Conservation (phyloP, 2,113 vertebrate genomes). For the Bungarus multicinctus region DNA sequence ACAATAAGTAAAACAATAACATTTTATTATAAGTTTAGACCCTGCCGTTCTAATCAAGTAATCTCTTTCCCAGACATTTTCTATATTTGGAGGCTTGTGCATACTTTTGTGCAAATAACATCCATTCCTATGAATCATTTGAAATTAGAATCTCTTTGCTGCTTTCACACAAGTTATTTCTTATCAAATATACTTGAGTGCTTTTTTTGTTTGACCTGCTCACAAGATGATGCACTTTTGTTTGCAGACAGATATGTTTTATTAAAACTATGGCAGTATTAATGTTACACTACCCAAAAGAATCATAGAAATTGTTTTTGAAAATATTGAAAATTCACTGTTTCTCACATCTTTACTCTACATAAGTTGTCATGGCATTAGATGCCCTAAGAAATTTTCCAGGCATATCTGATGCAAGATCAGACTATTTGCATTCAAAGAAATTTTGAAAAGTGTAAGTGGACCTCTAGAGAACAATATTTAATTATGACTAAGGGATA, state of each 20-base stretch:
- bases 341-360: not conserved
- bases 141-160: not conserved
- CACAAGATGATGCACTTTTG: not conserved
- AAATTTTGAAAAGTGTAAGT: not conserved
- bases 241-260: not conserved
- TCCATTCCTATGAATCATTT: not conserved
- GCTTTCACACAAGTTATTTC: not conserved
- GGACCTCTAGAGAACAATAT: not conserved
- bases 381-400: not conserved
- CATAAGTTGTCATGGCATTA: not conserved
- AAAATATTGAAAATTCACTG: not conserved
- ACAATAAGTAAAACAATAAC: not conserved
- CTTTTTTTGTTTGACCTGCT: not conserved
- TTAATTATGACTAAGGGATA: not conserved
- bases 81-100: not conserved
- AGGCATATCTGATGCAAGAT: not conserved
- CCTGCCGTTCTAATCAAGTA: not conserved
- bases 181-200: not conserved
- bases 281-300: not conserved
- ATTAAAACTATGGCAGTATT: not conserved
- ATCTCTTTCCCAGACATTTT: not conserved
- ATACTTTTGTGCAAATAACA: not conserved
- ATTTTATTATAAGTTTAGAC: not conserved
- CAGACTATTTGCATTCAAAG: not conserved
- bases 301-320: not conserved